phyloP scores from a whole-genome alignment of 1,140 invertebrate genomes.

The Pseudomyrmex cubaensis region DNA sequence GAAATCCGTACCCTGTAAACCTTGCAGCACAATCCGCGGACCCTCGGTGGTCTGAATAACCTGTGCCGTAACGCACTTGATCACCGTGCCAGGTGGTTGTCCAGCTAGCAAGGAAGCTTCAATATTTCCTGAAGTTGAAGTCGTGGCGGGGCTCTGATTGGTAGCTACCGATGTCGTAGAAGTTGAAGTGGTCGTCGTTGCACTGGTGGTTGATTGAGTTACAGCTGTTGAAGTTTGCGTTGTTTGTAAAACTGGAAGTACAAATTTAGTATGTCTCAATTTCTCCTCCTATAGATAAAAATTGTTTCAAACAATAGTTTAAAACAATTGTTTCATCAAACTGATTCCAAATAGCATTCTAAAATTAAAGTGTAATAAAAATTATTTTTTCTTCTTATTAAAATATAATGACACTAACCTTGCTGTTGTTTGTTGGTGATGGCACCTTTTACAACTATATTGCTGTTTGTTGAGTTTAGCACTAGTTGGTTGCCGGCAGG shows the following conservation, averaged over 20 bases:
- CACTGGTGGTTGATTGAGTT: conserved; percentile 68
- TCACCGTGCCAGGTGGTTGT: conserved; percentile 93
- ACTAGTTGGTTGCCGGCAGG: conserved; percentile 90
- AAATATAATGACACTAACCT: conserved; percentile 68
- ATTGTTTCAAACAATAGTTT: too few species aligned
- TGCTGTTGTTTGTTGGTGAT: conserved; percentile 74
- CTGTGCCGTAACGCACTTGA: conserved; percentile 93
- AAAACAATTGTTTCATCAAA: too few species aligned
- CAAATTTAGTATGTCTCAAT: neutral
- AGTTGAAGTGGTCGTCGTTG: conserved; percentile 45
- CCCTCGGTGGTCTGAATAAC: conserved; percentile 93
- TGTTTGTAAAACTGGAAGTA: conserved; percentile 59
- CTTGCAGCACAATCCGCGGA: conserved; percentile 93
- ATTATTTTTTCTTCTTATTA: neutral
- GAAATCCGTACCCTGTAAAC: conserved; percentile 92
- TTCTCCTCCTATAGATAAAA: too few species aligned
- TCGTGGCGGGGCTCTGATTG: conserved; percentile 48
- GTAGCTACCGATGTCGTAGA: conserved; percentile 59
- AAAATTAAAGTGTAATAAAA: neutral
- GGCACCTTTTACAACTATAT: conserved; percentile 81
- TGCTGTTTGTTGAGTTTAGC: conserved; percentile 80
- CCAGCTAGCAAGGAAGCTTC: conserved; percentile 90
- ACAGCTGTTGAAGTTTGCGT: conserved; percentile 51
- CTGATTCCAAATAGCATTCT: too few species aligned
- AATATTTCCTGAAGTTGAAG: conserved; percentile 84